These are phyloP conservation scores for Chironomus tepperi DNA, from an alignment of 1,140 invertebrate species.

Conservation along the genomic window DNA sequence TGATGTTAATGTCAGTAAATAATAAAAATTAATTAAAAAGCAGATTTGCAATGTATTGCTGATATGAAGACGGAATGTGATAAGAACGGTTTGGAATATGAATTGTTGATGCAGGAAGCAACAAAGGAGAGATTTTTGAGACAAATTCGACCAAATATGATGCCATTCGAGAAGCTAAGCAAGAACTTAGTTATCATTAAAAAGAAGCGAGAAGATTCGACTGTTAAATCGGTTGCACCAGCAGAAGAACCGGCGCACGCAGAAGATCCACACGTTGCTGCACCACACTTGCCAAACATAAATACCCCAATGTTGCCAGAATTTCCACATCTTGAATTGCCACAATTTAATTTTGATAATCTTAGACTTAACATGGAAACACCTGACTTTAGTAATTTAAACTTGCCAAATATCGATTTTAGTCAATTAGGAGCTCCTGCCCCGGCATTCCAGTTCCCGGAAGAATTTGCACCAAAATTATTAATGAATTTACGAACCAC, in stretches of 20 bases:
- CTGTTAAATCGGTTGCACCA: not conserved
- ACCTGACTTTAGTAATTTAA: too few species aligned
- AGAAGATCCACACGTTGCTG: not conserved
- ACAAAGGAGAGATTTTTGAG: not conserved
- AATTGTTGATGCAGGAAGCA: constrained; percentile 9
- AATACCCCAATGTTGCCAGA: not conserved
- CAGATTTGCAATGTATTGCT: constrained; percentile 18
- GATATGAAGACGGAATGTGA: constrained; percentile 16
- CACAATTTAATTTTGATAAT: too few species aligned
- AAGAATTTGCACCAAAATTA: not conserved
- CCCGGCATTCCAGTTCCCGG: not conserved
- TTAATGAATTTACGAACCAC: not conserved
- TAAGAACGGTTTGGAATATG: constrained; percentile 4
- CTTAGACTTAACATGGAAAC: too few species aligned
- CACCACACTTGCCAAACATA: not conserved
- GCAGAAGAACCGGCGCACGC: not conserved
- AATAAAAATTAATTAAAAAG: not conserved
- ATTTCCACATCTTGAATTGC: too few species aligned
- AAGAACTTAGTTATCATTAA: not conserved
- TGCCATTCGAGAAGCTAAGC: not conserved
- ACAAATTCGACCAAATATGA: not conserved
- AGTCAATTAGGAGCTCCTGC: not conserved
- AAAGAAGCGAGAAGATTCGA: not conserved
- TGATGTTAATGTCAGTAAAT: not conserved
- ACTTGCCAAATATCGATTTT: not conserved